Base-by-base conservation (phyloP, 2,113 vertebrate genomes). In the Varanus komodoensis region DNA sequence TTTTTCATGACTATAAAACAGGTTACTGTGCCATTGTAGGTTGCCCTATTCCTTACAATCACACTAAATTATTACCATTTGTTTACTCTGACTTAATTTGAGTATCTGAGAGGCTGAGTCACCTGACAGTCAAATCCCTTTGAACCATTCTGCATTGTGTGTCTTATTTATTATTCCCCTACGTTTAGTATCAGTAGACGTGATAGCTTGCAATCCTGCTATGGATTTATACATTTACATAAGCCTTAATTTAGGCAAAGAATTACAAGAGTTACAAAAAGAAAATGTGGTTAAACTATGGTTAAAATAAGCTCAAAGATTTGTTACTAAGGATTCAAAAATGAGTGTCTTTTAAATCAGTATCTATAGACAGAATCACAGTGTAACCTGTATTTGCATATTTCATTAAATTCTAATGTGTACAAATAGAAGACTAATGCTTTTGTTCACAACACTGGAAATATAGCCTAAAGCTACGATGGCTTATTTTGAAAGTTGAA, bases 101-200 rank as follows among this genome's bases (percentile, higher is more conserved):
- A 38, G 93, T 92, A 92, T 87, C 87, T 90, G 91, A 44, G 79
- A 87, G 69, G 81, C 90, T 44, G 48, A 44, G 48, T 90, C 85
- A 92, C 57, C 7, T 85, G 68, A 95, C 93, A 90, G 89, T 64
- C 86, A 90, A 91, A 78, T 85, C 84, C 83, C 86, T 95, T 92
- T 93, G 95, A 96, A 94, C 79, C 32, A 87, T 68, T 69, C n/a
- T 84, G 74, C 87, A 94, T 95, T 95, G 75, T 93, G 93, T 91
- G 82, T 44, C 93, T 67, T 94, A 67, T 92, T 93, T 84, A 38
- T 57, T 91, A 71, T 23, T 32, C 57, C 82, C 84, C 54, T 44
- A 54, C 21, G 69, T 73, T 90, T 89, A 73, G 8, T 73, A 82
- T 86, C 67, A 74, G 77, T 87, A 90, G 38, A 67, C 79, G 88